These are phyloP conservation scores for Intellagama lesueurii DNA, from an alignment of 2,797 vertebrate species.

Conservation along the genomic window DNA sequence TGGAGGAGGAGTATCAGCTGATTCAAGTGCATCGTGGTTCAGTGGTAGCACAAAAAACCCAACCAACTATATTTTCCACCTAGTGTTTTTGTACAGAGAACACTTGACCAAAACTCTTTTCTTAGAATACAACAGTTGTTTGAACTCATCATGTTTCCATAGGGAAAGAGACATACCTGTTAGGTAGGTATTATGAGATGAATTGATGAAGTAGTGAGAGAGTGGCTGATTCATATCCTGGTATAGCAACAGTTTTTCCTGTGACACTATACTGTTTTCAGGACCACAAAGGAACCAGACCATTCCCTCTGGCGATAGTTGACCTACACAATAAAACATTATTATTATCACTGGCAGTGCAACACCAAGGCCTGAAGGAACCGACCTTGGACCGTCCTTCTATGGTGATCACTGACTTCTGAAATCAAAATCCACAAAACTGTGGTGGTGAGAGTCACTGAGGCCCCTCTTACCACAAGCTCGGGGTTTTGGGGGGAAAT, in stretches of 20 bases:
- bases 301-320: constrained; percentile 94
- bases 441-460: not conserved
- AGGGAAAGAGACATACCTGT: constrained; percentile 82
- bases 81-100: not conserved
- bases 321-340: constrained; percentile 77
- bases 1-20: no score
- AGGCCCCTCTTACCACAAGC: not conserved
- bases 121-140: not conserved
- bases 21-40: not conserved
- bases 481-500: not conserved
- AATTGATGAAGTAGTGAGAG: constrained; percentile 96
- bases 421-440: not conserved
- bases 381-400: not conserved
- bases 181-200: constrained; percentile 97
- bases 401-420: not conserved
- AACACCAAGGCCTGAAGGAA: not conserved
- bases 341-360: not conserved
- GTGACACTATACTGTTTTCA: constrained; percentile 88
- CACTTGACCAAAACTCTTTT: not conserved
- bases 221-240: constrained; percentile 95
- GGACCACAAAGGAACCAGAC: constrained; percentile 92
- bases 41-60: not conserved
- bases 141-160: not conserved
- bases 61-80: not conserved
- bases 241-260: constrained; percentile 86